These are phyloP conservation scores for Diplodus puntazzo DNA, from an alignment of 2,797 vertebrate genomes.

Conservation along the genomic window DNA sequence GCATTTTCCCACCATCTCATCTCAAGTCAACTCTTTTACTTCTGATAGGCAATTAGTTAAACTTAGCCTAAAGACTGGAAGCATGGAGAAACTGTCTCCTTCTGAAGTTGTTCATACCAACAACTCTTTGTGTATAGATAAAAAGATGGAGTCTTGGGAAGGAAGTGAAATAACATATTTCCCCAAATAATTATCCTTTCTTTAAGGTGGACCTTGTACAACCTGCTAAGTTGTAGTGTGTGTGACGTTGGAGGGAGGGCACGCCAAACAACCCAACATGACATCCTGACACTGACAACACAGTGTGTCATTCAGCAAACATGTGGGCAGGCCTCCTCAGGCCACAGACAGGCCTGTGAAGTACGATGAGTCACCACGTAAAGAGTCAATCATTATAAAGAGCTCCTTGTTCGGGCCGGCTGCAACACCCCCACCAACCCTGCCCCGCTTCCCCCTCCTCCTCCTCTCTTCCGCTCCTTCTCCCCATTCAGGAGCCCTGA, in stretches of 20 bases:
- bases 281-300: constrained; percentile 67
- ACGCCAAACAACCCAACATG: constrained; percentile 49
- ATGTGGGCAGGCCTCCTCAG: constrained; percentile 61
- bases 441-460: too few relatives aligned
- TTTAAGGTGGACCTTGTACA: background rate
- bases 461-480: constrained; percentile 26
- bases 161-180: background rate
- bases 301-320: constrained; percentile 73
- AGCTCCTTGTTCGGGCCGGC: constrained; percentile 70
- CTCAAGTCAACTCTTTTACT: background rate
- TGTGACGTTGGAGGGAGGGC: background rate
- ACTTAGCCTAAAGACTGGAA: too few relatives aligned
- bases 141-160: background rate
- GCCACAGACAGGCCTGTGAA: constrained; percentile 61
- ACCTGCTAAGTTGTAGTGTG: background rate
- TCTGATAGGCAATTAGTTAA: background rate
- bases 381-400: constrained; percentile 74
- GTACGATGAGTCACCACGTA: constrained; percentile 71
- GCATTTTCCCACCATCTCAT: too few relatives aligned
- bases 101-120: too few relatives aligned
- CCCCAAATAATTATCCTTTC: background rate
- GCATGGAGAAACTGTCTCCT: too few relatives aligned
- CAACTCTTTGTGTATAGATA: too few relatives aligned
- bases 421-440: background rate
- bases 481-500: constrained; percentile 43